A percentile compares a stretch with the other conserved stretches of the same genome.
Evolutionary conservation across 2,797 vertebrate species (phyloP).

Genomic region (Pygocentrus nattereri): DNA sequence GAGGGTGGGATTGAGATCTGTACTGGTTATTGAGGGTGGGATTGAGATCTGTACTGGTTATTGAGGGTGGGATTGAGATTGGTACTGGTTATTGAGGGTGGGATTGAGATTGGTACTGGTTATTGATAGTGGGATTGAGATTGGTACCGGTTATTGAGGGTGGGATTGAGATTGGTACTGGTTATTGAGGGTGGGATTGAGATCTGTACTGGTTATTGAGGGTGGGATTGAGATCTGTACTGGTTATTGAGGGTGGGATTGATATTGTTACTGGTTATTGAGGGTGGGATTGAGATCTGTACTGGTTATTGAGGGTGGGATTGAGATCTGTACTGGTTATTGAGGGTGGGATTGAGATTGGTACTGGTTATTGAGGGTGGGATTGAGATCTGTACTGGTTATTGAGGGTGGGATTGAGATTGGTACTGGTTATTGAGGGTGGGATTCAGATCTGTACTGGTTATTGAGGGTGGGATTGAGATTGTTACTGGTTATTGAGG

Average conservation of each 20-base stretch:
- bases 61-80: not conserved
- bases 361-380: not conserved
- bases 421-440: not conserved
- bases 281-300: too few species aligned
- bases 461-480: too few species aligned
- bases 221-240: too few species aligned
- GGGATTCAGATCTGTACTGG: too few species aligned
- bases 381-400: not conserved
- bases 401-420: not conserved
- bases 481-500: not conserved
- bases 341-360: not conserved
- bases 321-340: too few species aligned
- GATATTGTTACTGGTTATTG: too few species aligned
- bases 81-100: too few species aligned
- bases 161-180: not conserved
- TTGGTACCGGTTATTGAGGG: not conserved
- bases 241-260: too few species aligned
- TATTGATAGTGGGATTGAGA: not conserved
- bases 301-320: not conserved
- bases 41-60: not conserved
- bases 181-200: too few species aligned
- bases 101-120: too few species aligned
- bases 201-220: too few species aligned
- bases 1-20: not conserved
- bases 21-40: not conserved